Base-by-base conservation (phyloP, 92 coral and sea anemone species). In the Siderastrea radians region DNA sequence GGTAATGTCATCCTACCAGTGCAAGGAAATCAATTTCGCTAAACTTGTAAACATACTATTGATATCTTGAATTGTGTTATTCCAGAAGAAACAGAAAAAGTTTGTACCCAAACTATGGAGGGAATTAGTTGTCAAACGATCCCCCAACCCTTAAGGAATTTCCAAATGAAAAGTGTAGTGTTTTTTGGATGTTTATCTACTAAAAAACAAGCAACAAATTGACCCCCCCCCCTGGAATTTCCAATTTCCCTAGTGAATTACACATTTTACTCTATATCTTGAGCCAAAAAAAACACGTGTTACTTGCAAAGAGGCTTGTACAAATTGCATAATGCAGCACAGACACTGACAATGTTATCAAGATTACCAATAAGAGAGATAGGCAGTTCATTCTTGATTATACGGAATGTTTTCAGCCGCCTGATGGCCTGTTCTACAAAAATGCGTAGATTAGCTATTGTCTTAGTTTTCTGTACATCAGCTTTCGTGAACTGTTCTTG, bases 341-440 rank as follows among this genome's bases (percentile, higher is more conserved):
- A 26, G 38, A 26, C 38, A 26, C 0, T 26, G 38, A 26, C 38
- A 26, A 26, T 26, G 38, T 26, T 26, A 26, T 26, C 38, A 26
- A 26, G 38, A 26, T 26, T 26, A 26, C 38, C 38, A 26, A 26
- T 26, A 26, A 26, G 38, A 26, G 38, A 26, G 0, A 0, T 26
- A 26, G 38, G 38, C 38, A 26, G 38, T 26, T 26, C 0, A 26
- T 26, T 26, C 38, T 26, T 26, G 38, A 26, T 26, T 26, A 26
- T 26, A 26, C 86, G 61, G 82, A 91, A 91, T 82, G 94, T 86
- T 75, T 90, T 91, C 86, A 91, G 68, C 45, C 86, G 84, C 72
- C 94, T 91, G 71, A 91, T 91, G 52, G 92, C 94, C 84, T 91
- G 92, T 59, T 91, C 92, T 60, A 91, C 94, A 90, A 86, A 90